These are phyloP conservation scores for Catajapyx aquilonaris DNA, from an alignment of 1,140 invertebrate genomes.

Conservation along the genomic window DNA sequence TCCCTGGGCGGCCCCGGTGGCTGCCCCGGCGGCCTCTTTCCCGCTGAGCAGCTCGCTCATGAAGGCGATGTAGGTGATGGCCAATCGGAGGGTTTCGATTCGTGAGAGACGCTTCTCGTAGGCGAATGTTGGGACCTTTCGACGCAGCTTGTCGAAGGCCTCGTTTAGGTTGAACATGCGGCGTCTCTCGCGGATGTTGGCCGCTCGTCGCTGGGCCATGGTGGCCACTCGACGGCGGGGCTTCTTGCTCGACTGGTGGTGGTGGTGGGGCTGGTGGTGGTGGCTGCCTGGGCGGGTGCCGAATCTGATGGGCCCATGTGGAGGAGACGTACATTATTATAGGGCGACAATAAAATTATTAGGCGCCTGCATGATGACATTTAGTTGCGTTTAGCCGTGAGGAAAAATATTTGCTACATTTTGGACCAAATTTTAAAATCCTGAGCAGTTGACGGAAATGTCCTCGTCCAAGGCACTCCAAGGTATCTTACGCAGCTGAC, in stretches of 20 bases:
- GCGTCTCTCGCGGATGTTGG: conserved; percentile 81
- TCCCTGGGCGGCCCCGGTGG: conserved; percentile 5
- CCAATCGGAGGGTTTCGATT: conserved; percentile 88
- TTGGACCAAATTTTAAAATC: background rate
- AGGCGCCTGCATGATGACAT: background rate
- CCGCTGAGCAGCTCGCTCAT: conserved; percentile 64
- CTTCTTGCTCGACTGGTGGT: conserved; percentile 44
- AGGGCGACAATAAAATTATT: background rate
- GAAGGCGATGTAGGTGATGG: conserved; percentile 96
- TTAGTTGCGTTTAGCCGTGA: background rate
- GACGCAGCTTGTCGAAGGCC: conserved; percentile 78
- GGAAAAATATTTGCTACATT: background rate
- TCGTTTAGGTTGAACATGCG: conserved; percentile 96
- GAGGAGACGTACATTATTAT: background rate
- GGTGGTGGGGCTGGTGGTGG: no score
- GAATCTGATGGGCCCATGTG: background rate
- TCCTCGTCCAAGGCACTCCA: no score
- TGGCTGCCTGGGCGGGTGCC: background rate
- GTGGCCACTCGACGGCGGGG: conserved; percentile 69
- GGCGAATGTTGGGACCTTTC: conserved; percentile 95
- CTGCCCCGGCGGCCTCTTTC: conserved; percentile 18
- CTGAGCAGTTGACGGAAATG: no score
- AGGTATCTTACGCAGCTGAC: no score
- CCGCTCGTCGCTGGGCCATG: conserved; percentile 69
- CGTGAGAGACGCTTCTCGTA: conserved; percentile 95